A percentile compares a stretch with the other conserved stretches of the same genome.
These are phyloP conservation scores for Tuberolachnus salignus DNA, from an alignment of 2,888 invertebrate species.

Conservation along the genomic window DNA sequence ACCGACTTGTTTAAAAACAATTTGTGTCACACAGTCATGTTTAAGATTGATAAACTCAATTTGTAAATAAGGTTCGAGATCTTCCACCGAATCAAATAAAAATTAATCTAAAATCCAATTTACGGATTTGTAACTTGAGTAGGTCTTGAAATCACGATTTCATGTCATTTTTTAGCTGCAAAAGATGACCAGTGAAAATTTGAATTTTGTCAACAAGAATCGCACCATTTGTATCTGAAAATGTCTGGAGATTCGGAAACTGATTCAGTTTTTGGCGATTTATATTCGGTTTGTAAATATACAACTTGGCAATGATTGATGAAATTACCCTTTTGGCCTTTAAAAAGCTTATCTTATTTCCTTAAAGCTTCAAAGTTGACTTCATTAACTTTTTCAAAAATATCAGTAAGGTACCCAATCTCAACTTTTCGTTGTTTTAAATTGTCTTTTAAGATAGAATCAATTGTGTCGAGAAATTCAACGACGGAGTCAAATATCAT, in stretches of 20 bases:
- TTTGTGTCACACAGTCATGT: slow-evolving; percentile 38
- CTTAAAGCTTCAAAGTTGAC: slow-evolving; percentile 60
- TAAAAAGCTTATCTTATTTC: slow-evolving; percentile 58
- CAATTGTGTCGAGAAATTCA: no score
- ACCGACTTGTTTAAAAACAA: slow-evolving; percentile 39
- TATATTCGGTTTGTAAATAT: slow-evolving; percentile 34
- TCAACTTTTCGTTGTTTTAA: no score
- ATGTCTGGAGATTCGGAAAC: slow-evolving; percentile 38
- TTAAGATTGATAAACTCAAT: slow-evolving; percentile 45
- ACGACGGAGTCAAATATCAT: no score
- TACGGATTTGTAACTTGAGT: no score
- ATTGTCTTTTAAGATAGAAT: no score
- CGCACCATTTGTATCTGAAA: slow-evolving; percentile 33
- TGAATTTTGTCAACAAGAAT: no score
- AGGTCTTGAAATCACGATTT: no score
- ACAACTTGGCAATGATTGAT: slow-evolving; percentile 11
- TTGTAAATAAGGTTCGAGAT: slow-evolving; percentile 42
- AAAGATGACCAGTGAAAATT: no score
- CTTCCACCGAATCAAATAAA: no score
- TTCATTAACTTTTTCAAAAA: slow-evolving; percentile 60
- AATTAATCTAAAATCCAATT: no score
- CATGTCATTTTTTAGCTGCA: no score
- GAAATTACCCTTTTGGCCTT: slow-evolving; percentile 29
- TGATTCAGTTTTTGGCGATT: slow-evolving; percentile 26
- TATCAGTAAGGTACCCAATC: no score